These are phyloP conservation scores for Monochamus alternatus DNA, from an alignment of 2,888 invertebrate species.

Conservation along the genomic window DNA sequence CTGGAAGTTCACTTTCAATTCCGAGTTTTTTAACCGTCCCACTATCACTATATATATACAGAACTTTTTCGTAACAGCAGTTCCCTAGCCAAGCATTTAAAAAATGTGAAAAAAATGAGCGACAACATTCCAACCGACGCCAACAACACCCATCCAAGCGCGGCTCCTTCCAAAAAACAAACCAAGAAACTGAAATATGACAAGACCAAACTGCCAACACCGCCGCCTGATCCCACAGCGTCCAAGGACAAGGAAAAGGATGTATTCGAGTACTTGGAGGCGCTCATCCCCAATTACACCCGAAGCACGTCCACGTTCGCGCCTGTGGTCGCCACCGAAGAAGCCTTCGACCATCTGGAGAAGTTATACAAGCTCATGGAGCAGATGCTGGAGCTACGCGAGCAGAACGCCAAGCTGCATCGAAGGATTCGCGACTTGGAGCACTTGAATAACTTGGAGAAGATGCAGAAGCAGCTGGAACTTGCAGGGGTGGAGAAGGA, in stretches of 20 bases:
- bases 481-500: constrained; percentile 68
- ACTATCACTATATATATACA: background rate
- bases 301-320: constrained; percentile 75
- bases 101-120: constrained; percentile 49
- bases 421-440: constrained; percentile 81
- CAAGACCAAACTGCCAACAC: constrained; percentile 67
- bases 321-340: constrained; percentile 75
- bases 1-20: background rate
- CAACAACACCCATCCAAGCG: constrained; percentile 34
- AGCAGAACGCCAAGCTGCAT: constrained; percentile 81
- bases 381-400: constrained; percentile 81
- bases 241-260: constrained; percentile 61
- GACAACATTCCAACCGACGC: constrained; percentile 54
- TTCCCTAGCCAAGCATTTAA: constrained; percentile 19
- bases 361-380: constrained; percentile 85
- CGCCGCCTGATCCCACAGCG: constrained; percentile 69
- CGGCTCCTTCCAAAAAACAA: constrained; percentile 25
- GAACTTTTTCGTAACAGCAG: background rate
- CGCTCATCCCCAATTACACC: constrained; percentile 65
- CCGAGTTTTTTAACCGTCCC: background rate
- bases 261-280: constrained; percentile 71
- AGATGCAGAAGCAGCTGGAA: constrained; percentile 74
- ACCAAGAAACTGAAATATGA: constrained; percentile 39
- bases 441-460: constrained; percentile 78
- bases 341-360: constrained; percentile 85